Evolutionary conservation across 2,113 vertebrate genomes (phyloP).

Genomic region (Orcinus orca): DNA sequence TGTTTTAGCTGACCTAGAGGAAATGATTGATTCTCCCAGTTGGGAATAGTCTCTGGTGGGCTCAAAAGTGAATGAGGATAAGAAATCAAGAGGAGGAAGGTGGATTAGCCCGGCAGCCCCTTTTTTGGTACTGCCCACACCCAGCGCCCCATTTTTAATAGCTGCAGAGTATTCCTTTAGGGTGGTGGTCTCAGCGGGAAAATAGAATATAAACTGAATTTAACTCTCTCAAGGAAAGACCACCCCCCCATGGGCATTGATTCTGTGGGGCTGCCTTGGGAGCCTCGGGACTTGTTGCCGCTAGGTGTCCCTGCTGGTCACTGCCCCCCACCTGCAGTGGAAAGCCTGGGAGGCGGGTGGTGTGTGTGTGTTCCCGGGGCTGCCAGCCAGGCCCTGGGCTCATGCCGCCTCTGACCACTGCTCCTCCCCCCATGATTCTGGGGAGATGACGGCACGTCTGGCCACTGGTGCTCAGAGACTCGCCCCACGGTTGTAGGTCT

Average conservation of each 20-base stretch:
- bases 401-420: too few species aligned
- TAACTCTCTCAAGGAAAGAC: too few species aligned
- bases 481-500: too few species aligned
- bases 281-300: not conserved
- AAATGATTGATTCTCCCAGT: not conserved
- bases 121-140: not conserved
- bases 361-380: too few species aligned
- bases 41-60: not conserved
- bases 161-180: not conserved
- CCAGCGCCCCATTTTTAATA: not conserved
- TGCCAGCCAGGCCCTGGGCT: too few species aligned
- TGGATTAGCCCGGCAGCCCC: not conserved
- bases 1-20: not conserved
- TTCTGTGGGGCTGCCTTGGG: not conserved
- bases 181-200: not conserved
- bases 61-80: not conserved
- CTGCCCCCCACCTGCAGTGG: not conserved
- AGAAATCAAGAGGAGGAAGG: not conserved
- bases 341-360: too few species aligned
- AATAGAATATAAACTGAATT: too few species aligned
- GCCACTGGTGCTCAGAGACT: too few species aligned
- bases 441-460: too few species aligned
- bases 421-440: too few species aligned
- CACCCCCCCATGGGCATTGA: too few species aligned
- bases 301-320: slow-evolving; percentile 21